Conservation (phyloP, 2,113 vertebrate species). For the Centrocercus urophasianus region DNA sequence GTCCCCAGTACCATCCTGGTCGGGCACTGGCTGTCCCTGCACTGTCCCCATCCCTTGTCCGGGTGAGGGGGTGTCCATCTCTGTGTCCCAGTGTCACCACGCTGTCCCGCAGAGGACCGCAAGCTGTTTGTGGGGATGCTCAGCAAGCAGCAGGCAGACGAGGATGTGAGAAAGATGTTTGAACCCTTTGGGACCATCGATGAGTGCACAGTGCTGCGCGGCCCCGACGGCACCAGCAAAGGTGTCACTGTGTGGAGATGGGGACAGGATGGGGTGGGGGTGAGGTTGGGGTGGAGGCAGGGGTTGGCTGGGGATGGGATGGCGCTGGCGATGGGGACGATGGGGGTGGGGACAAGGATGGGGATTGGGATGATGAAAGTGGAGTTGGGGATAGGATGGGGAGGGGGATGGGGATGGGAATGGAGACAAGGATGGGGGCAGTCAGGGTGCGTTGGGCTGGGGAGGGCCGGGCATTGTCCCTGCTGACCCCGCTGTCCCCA, state of each 20-base stretch:
- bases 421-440: too few relatives aligned
- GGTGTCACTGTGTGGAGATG: slow-evolving; percentile 60
- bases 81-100: neutral
- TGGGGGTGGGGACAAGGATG: too few relatives aligned
- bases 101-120: slow-evolving; percentile 85
- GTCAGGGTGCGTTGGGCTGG: too few relatives aligned
- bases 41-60: neutral
- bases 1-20: neutral
- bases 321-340: neutral
- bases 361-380: too few relatives aligned
- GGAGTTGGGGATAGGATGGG: too few relatives aligned
- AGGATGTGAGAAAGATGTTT: slow-evolving; percentile 92
- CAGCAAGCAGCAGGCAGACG: slow-evolving; percentile 94
- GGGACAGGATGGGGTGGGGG: neutral
- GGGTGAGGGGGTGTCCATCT: neutral
- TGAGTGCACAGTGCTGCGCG: slow-evolving; percentile 92
- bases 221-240: slow-evolving; percentile 93
- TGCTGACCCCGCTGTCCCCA: slow-evolving; percentile 5
- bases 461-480: neutral
- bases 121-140: slow-evolving; percentile 96
- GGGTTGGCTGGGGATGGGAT: too few relatives aligned
- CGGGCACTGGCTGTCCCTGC: too few relatives aligned
- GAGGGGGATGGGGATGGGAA: too few relatives aligned
- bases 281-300: too few relatives aligned
- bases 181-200: slow-evolving; percentile 92